Evolutionary conservation across 2,888 invertebrate species (phyloP).

Genomic region (Agrochola lychnidis): DNA sequence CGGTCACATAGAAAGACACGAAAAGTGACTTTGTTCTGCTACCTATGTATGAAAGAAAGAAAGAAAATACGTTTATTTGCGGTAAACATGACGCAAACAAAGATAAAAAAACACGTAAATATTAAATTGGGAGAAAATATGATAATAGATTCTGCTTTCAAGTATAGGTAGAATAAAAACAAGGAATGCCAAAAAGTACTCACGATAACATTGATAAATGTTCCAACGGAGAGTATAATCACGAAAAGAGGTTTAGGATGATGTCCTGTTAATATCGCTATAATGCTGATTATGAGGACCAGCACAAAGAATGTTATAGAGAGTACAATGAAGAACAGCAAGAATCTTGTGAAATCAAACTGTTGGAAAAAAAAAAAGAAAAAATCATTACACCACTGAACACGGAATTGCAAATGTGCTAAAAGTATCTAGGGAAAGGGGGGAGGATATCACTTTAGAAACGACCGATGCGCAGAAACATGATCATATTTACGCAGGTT

Average conservation of each 20-base stretch:
- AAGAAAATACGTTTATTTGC: too few relatives aligned
- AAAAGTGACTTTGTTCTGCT: neutral
- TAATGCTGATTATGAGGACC: constrained; percentile 42
- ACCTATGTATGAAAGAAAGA: too few relatives aligned
- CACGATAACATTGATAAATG: constrained; percentile 69
- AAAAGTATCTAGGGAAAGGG: neutral
- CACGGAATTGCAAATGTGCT: neutral
- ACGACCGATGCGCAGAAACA: too few relatives aligned
- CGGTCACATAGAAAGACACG: neutral
- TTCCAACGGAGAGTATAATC: constrained; percentile 58
- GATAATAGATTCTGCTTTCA: neutral
- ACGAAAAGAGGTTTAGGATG: constrained; percentile 59
- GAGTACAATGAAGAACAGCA: constrained; percentile 71
- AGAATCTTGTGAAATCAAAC: constrained; percentile 77
- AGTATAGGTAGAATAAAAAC: neutral
- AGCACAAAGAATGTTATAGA: constrained; percentile 61
- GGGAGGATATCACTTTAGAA: too few relatives aligned
- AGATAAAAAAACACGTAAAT: too few relatives aligned
- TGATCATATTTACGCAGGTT: too few relatives aligned
- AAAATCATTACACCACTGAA: too few relatives aligned
- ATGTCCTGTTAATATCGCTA: constrained; percentile 46
- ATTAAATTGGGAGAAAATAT: too few relatives aligned
- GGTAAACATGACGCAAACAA: too few relatives aligned
- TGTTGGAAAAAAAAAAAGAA: constrained; percentile 43
- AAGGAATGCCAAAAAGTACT: constrained; percentile 47